Evolutionary conservation across 1,140 invertebrate species (phyloP), one percentile per base, ranked within the genome.

Genomic region (Sweltsa coloradensis): DNA sequence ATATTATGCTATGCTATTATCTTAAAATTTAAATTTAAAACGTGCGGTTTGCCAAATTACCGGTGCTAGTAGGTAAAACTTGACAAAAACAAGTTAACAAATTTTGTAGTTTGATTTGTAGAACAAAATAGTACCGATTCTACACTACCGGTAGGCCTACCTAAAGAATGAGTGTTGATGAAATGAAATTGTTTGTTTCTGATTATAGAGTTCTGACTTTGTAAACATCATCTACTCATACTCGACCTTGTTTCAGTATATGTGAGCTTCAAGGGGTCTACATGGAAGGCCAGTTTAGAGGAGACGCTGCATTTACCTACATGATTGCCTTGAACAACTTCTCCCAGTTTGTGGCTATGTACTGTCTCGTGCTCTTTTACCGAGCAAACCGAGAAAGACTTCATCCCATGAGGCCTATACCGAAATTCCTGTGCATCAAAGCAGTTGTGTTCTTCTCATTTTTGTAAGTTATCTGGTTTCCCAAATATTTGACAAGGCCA

Each of bases 351-450:
- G 77, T 92, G 44, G 91, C 93, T 6, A 95, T 97, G 90, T 97
- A 96, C 59, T 95, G 88, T 61, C 68, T 97, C 41, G 85, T 96
- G 5, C 68, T 97, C 42, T 97, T 97, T 64, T 97, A 97, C 62
- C 79, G 75, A 67, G 90, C 89, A 7, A 92, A 88, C 65, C 78
- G 78, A 56, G 74, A 82, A 51, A 88, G 94, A 65, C 65, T 97
- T 5, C 76, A 79, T 53, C 90, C 91, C 14, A 92, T 97, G 81
- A 85, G 85, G 59, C 92, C 93, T 5, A 74, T 97, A 53, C 85
- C 87, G 47, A 97, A 97, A 68, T 97, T 97, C 69, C 69, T 97
- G n/a, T 97, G 93, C 63, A 95, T 97, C 50, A 97, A 97, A 74
- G 86, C 89, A 58, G 93, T 97, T 45, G 89, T 97, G 11, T 97